These are phyloP conservation scores for Beris chalybata DNA, from an alignment of 2,888 invertebrate genomes.

Conservation along the genomic window DNA sequence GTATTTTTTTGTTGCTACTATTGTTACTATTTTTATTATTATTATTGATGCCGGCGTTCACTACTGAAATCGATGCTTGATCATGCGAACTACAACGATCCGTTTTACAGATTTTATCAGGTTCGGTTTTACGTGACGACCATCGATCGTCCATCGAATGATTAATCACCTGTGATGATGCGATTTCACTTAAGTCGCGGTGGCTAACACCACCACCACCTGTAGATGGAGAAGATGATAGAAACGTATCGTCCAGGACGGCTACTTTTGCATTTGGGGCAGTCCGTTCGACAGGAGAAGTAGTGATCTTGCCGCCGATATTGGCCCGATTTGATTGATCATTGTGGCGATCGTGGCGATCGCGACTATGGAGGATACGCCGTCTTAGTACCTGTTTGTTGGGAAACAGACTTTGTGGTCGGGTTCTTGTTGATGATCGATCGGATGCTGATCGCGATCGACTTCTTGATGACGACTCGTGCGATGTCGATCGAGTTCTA, in stretches of 20 bases:
- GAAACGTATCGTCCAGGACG: conserved; percentile 55
- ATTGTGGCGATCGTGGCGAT: conserved; percentile 7
- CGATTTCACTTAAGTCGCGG: conserved; percentile 19
- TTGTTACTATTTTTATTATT: conserved; percentile 28
- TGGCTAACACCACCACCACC: neutral
- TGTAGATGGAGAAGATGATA: conserved; percentile 41
- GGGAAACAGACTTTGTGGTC: conserved; percentile 26
- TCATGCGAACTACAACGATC: conserved; percentile 16
- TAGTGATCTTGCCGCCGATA: conserved; percentile 33
- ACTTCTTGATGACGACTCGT: conserved; percentile 32
- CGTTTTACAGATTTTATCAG: conserved; percentile 8
- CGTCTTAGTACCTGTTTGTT: conserved; percentile 23
- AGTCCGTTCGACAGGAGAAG: conserved; percentile 39
- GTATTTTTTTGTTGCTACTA: conserved; percentile 30
- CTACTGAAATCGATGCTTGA: conserved; percentile 5
- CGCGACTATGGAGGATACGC: conserved; percentile 10
- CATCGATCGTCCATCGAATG: conserved; percentile 13
- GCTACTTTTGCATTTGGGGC: conserved; percentile 50
- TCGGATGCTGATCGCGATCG: conserved; percentile 23
- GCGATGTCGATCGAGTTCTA: conserved; percentile 15
- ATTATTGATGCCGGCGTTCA: neutral
- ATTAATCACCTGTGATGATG: conserved; percentile 15
- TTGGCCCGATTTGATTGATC: conserved; percentile 40
- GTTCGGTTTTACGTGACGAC: conserved; percentile 13
- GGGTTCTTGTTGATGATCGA: conserved; percentile 19